Percentiles rank a stretch among this genome's conserved stretches.
Conservation (phyloP, 1,140 invertebrate species). For the Thaumatotibia leucotreta region DNA sequence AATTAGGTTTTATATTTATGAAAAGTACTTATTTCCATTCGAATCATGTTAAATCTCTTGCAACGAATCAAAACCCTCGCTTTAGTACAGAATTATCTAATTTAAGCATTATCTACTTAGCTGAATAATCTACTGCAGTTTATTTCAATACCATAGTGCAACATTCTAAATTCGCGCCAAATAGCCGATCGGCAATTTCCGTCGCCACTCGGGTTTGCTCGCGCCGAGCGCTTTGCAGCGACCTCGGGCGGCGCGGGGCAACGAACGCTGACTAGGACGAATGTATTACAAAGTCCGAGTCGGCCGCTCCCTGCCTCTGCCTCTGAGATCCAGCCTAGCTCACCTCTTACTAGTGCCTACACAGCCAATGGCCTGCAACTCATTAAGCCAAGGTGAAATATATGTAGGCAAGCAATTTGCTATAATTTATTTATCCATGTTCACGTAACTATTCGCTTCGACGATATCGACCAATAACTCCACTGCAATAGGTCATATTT, state of each 20-base stretch:
- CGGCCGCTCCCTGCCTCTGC: conserved; percentile 66
- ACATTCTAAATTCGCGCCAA: conserved; percentile 30
- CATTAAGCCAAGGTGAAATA: conserved; percentile 66
- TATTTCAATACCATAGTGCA: conserved; percentile 2
- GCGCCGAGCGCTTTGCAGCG: conserved; percentile 43
- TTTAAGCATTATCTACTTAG: neutral
- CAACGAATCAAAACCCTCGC: too few relatives aligned
- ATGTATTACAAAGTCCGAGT: conserved; percentile 74
- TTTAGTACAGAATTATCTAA: too few relatives aligned
- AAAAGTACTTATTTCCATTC: too few relatives aligned
- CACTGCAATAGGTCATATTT: neutral
- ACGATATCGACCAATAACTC: neutral
- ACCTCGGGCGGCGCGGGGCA: conserved; percentile 62
- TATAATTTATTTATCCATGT: conserved; percentile 8
- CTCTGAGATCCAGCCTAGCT: conserved; percentile 65
- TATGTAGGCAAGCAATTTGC: neutral
- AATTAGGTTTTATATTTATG: too few relatives aligned
- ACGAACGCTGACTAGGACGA: conserved; percentile 74
- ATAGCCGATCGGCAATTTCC: conserved; percentile 32
- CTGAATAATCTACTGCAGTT: neutral
- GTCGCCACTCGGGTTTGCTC: conserved; percentile 34
- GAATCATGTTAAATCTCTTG: too few relatives aligned
- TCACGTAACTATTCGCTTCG: neutral
- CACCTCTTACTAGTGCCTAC: conserved; percentile 61
- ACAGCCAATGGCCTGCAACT: conserved; percentile 52